phyloP scores from a whole-genome alignment of 2,888 invertebrate species.

The Stegophylla sp. region DNA sequence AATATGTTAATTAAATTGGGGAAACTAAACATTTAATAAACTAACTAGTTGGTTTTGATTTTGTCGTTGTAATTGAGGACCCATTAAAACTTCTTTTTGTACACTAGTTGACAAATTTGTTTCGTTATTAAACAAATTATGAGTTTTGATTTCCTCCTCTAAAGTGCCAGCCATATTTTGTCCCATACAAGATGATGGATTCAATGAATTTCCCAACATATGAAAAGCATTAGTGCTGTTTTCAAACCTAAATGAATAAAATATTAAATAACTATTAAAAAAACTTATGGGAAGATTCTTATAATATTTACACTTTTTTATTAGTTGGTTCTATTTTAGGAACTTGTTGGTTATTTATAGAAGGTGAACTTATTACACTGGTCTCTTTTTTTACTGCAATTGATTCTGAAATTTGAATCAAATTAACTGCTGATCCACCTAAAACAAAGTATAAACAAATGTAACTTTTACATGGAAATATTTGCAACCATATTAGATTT shows the following conservation, averaged over 20 bases:
- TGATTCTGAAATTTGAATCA: not conserved
- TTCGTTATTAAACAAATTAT: slow-evolving; percentile 75
- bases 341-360: slow-evolving; percentile 7
- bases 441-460: slow-evolving; percentile 2
- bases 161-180: slow-evolving; percentile 88
- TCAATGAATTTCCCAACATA: slow-evolving; percentile 88
- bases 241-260: slow-evolving; percentile 27
- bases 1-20: too few species aligned
- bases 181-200: slow-evolving; percentile 84
- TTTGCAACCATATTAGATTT: too few species aligned
- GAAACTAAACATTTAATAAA: not conserved
- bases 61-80: slow-evolving; percentile 41
- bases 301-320: slow-evolving; percentile 34
- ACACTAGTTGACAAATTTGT: not conserved
- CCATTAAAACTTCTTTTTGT: slow-evolving; percentile 1
- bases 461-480: not conserved
- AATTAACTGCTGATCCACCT: slow-evolving; percentile 39
- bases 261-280: not conserved
- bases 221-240: slow-evolving; percentile 76
- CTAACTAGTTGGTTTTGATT: slow-evolving; percentile 26
- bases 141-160: slow-evolving; percentile 83
- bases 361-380: slow-evolving; percentile 30
- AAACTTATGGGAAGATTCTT: not conserved
- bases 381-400: slow-evolving; percentile 40
- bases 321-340: slow-evolving; percentile 17